Evolutionary conservation across 2,797 vertebrate genomes (phyloP).

Genomic region (Danio kyathit): DNA sequence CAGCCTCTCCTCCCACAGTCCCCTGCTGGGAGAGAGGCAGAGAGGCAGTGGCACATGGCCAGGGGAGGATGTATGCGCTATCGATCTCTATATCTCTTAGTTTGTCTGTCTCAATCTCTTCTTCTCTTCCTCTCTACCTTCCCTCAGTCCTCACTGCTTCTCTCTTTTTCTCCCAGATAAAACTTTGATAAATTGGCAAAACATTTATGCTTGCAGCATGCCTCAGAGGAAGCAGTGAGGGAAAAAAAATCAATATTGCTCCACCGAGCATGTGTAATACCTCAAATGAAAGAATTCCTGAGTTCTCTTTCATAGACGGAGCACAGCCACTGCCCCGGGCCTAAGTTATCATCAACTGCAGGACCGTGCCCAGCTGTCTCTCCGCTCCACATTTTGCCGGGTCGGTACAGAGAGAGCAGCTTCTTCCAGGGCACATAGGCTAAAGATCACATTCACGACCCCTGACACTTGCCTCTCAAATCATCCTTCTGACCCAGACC

Average conservation of each 20-base stretch:
- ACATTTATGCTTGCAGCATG: constrained; percentile 39
- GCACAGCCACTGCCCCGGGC: constrained; percentile 39
- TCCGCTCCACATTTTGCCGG: not conserved
- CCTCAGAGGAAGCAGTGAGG: constrained; percentile 36
- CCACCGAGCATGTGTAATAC: constrained; percentile 45
- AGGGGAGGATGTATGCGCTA: constrained; percentile 49
- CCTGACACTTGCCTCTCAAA: constrained; percentile 48
- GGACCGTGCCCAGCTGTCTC: constrained; percentile 26
- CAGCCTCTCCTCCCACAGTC: constrained; percentile 64
- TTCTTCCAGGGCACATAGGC: constrained; percentile 15
- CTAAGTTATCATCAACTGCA: constrained; percentile 44
- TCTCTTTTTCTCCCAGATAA: constrained; percentile 27
- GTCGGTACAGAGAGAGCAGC: constrained; percentile 26
- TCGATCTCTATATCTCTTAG: constrained; percentile 41
- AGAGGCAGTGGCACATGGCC: constrained; percentile 61
- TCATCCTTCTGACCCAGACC: constrained; percentile 37
- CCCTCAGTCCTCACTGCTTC: not conserved
- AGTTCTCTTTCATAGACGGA: constrained; percentile 37
- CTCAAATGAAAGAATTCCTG: constrained; percentile 46
- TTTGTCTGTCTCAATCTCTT: constrained; percentile 26
- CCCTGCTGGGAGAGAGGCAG: constrained; percentile 61
- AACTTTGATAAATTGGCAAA: constrained; percentile 46
- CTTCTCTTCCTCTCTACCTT: constrained; percentile 3
- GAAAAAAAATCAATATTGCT: constrained; percentile 48
- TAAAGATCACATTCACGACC: constrained; percentile 41